Base-by-base conservation (phyloP, 2,797 vertebrate species). In the Xiphophorus birchmanni region DNA sequence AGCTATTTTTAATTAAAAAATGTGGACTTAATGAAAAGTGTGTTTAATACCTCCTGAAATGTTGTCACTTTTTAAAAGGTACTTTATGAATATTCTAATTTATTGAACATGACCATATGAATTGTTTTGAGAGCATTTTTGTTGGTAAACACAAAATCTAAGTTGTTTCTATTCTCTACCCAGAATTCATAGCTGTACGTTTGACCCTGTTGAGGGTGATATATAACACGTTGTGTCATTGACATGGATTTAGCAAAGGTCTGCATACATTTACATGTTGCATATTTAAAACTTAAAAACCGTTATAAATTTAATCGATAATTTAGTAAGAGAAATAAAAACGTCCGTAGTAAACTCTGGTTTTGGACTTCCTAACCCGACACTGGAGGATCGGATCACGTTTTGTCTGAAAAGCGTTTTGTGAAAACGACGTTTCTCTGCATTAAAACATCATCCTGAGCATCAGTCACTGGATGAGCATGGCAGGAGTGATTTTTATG, bases 401-500 rank as follows among this genome's bases (percentile, higher is more conserved):
- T 42, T 69, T 42, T 35, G 6, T 18, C 32, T 65, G 32, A 37
- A 60, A 26, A 26, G 23, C 26, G 23, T 42, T 42, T 17, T 37
- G 60, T 35, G 60, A 18, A 79, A 42, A 48, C 42, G 73, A 73
- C 80, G 79, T 1, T 72, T 80, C 79, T 83, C 63, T 60, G 71
- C 82, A 79, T 80, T 86, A 29, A 86, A 84, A 86, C 26, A 1
- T 32, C 82, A 85, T 88, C 88, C 80, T 77, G 88, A 86, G 87
- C 83, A 17, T 81, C 83, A 73, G 80, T 76, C 54, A 44, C 84
- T 37, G 67, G 72, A 65, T 75, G 80, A 84, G 82, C 80, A n/a
- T 60, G 42, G 76, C 71, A 67, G 52, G 67, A 32, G 76, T 88
- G 80, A 90, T 91, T 92, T 90, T 86, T 79, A 85, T 83, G 83